These are phyloP conservation scores for Avahi laniger DNA, from an alignment of 2,797 vertebrate species.

Conservation along the genomic window DNA sequence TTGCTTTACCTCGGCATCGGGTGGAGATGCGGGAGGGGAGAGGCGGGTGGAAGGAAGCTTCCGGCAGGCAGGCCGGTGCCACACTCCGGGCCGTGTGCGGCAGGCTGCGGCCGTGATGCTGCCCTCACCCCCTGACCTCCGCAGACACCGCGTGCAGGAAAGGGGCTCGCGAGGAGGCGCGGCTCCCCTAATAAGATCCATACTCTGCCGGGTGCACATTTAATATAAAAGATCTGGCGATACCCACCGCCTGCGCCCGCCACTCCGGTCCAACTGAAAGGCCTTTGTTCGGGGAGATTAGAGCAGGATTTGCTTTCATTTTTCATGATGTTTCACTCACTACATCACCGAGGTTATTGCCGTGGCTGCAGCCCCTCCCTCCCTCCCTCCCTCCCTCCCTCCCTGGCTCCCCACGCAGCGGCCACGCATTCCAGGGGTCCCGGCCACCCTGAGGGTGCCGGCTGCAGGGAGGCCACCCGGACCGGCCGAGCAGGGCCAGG, in stretches of 20 bases:
- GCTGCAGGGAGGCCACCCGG: not conserved
- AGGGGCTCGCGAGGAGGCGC: slow-evolving; percentile 51
- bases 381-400: not conserved
- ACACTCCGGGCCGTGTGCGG: rapidly evolving
- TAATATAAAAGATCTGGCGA: slow-evolving; percentile 85
- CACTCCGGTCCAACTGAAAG: slow-evolving; percentile 82
- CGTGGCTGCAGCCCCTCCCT: slow-evolving; percentile 46
- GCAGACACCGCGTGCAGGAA: not conserved
- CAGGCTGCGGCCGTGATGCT: not conserved
- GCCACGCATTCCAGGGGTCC: not conserved
- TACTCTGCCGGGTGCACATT: slow-evolving; percentile 80
- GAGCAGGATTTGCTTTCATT: slow-evolving; percentile 83
- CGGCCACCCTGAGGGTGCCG: rapidly evolving
- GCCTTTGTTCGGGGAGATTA: slow-evolving; percentile 87
- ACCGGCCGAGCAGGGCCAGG: rapidly evolving
- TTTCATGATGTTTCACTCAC: slow-evolving; percentile 83
- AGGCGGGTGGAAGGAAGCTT: not conserved
- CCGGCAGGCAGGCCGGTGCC: not conserved
- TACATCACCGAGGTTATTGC: slow-evolving; percentile 81
- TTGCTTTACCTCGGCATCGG: rapidly evolving
- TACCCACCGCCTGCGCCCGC: slow-evolving; percentile 78
- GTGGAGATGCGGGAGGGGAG: not conserved
- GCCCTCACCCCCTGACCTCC: not conserved
- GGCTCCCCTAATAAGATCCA: slow-evolving; percentile 84
- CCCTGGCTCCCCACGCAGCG: not conserved